Base-by-base conservation (phyloP, 2,113 vertebrate genomes). In the Ceratotherium simum region DNA sequence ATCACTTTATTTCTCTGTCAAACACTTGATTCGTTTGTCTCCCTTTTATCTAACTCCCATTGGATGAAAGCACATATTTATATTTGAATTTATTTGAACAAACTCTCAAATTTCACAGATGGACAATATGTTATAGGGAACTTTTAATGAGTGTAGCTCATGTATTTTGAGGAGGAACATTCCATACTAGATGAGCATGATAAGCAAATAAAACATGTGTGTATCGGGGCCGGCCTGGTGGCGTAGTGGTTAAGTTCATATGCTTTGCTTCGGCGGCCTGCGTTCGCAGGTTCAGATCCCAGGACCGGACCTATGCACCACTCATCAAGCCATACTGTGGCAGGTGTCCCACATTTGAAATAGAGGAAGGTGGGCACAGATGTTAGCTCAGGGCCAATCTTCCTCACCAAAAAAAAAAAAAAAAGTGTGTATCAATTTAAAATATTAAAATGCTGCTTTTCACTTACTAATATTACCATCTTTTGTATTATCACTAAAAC, bases 71-170 rank as follows among this genome's bases (percentile, higher is more conserved):
- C 8, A n/a, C 70, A 31, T 36, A 31, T 70, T 58, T 25, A 25
- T 78, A 90, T 81, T 96, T 91, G 25, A 95, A 93, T 79, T 42
- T 79, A 69, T 75, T 76, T 75, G 29, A 92, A 76, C 58, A 80
- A 56, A 54, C 0, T 10, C 8, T 72, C 70, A 70, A 75, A 21
- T 78, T 85, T 96, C 25, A 51, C 42, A 75, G 33, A 80, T 25
- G 67, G n/a, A 25, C 27, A 80, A 6, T 65, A 76, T 64, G 33
- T 62, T 69, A 3, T 39, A 79, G 31, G 64, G 33, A 54, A 56
- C 1, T 25, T 46, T 90, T 69, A 60, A 42, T 69, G 46, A 81
- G 14, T 60, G 13, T 58, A 42, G 33, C 16, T 56, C 6, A 46
- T 56, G 20, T 58, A 23, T 60, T 73, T 79, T 16, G 33, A 94